These are phyloP conservation scores for Lepidurus couesii DNA, from an alignment of 1,140 invertebrate genomes.

Conservation along the genomic window DNA sequence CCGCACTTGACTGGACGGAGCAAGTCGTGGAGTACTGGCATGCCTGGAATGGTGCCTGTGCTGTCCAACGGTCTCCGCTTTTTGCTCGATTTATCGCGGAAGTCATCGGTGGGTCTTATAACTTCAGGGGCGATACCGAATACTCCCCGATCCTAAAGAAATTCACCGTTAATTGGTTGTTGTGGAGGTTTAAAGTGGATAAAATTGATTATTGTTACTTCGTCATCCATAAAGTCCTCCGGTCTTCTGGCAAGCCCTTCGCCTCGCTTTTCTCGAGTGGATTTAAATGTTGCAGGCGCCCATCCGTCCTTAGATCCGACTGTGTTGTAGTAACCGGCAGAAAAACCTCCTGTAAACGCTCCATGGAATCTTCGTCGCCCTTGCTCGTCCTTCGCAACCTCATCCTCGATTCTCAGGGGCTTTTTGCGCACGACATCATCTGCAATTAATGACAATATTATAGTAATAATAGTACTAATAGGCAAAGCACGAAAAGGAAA, in stretches of 20 bases:
- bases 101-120: constrained; percentile 69
- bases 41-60: constrained; percentile 61
- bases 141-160: constrained; percentile 70
- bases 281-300: constrained; percentile 85
- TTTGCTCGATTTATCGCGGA: constrained; percentile 47
- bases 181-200: constrained; percentile 10
- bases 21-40: constrained; percentile 68
- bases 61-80: constrained; percentile 42
- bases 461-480: constrained; percentile 38
- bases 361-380: constrained; percentile 93
- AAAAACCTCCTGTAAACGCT: constrained; percentile 98
- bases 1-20: constrained; percentile 65
- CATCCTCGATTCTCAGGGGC: constrained; percentile 76
- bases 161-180: background rate
- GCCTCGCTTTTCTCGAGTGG: constrained; percentile 65
- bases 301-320: constrained; percentile 95
- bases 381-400: constrained; percentile 81
- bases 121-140: constrained; percentile 90
- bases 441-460: constrained; percentile 44
- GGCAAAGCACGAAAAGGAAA: background rate
- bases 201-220: constrained; percentile 50
- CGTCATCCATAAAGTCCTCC: constrained; percentile 98
- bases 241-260: constrained; percentile 53
- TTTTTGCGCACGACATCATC: constrained; percentile 73
- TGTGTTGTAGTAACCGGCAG: constrained; percentile 94